A percentile compares a stretch with the other conserved stretches of the same genome.
These are phyloP conservation scores for Jordanella pulchra DNA, from an alignment of 2,797 vertebrate species.

Conservation along the genomic window DNA sequence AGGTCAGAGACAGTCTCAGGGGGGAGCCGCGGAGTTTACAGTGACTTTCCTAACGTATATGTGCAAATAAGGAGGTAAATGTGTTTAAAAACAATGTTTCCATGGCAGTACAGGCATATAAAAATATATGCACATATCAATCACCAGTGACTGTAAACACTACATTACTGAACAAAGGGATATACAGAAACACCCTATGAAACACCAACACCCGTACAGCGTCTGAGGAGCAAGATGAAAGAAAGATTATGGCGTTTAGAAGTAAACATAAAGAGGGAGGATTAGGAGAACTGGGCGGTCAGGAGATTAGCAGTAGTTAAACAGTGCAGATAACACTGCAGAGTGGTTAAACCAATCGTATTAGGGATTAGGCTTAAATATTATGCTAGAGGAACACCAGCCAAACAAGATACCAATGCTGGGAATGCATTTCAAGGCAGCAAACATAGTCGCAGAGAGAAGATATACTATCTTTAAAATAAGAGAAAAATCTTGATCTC, in stretches of 20 bases:
- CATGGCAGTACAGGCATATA: constrained; percentile 12
- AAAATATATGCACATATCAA: constrained; percentile 5
- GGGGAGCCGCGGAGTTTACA: no score
- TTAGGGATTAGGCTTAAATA: constrained; percentile 68
- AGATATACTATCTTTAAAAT: constrained; percentile 46
- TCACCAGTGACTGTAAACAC: neutral
- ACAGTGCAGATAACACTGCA: constrained; percentile 66
- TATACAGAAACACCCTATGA: constrained; percentile 14
- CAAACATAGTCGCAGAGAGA: constrained; percentile 32
- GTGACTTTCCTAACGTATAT: no score
- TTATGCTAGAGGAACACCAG: constrained; percentile 45
- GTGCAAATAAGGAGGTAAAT: no score
- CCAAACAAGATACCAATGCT: constrained; percentile 18
- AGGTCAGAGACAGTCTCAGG: no score
- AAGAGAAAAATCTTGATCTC: constrained; percentile 14
- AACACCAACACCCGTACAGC: neutral
- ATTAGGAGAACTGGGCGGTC: constrained; percentile 63
- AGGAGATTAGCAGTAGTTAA: constrained; percentile 72
- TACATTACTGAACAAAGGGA: neutral
- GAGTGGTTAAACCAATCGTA: constrained; percentile 71
- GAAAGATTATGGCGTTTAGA: constrained; percentile 43
- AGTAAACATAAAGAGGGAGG: constrained; percentile 62
- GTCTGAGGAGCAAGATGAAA: constrained; percentile 56
- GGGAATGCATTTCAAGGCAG: constrained; percentile 48
- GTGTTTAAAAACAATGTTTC: no score